Evolutionary conservation across 1,140 invertebrate species (phyloP), one percentile per base, ranked within the genome.

Genomic region (Bombus difficillimus): DNA sequence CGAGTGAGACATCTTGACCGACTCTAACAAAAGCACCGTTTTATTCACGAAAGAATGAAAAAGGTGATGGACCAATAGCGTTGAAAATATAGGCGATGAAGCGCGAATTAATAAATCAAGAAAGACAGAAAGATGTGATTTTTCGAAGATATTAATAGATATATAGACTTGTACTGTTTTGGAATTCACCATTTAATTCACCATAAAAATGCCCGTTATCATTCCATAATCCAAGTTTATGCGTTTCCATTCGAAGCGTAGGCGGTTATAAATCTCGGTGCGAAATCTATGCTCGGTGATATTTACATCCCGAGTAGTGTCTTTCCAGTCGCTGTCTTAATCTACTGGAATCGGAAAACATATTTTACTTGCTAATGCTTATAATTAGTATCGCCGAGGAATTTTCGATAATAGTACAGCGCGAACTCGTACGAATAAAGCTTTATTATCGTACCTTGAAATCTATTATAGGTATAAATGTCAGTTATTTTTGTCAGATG

Each of bases 261-360:
- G 75, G 57, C 13, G 75, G 37, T 74, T 74, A 32, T 43, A 32
- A 53, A 43, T 32, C n/a, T 34, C 39, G 43, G 25, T 34, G 28
- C n/a, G 18, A 74, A n/a, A 13, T 3, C 71, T 28, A 9, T 4
- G 18, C 9, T 32, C 41, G 0, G 1, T 32, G 73, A 34, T 75
- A 75, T 53, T 53, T 75, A 34, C 32, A 47, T 62, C n/a, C 25
- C 13, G 15, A 4, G n/a, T 22, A 74, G 41, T 32, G 41, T 47
- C 28, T 43, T 32, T 47, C 41, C 75, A 39, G 34, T 39, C 28
- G 75, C 47, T 78, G 57, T 78, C 57, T 78, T 59, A 76, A 76
- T 76, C 74, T 39, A n/a, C 53, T 62, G 34, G 47, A 76, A 64
- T 77, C 57, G 37, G 37, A 22, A 32, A 41, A 28, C 75, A 32